These are phyloP conservation scores for Hiodon tergisus DNA, from an alignment of 2,113 vertebrate species.

Conservation along the genomic window DNA sequence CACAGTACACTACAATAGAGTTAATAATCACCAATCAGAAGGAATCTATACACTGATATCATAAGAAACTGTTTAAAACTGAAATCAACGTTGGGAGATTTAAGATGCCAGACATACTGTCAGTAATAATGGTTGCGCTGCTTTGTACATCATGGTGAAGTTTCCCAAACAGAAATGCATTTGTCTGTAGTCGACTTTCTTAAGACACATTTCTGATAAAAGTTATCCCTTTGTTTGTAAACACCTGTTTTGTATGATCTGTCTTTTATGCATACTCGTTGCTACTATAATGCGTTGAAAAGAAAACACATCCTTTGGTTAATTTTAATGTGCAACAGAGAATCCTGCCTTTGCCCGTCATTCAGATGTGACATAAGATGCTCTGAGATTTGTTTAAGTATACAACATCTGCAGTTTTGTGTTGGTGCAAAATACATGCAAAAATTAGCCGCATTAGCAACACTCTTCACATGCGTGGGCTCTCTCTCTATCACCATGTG, in stretches of 20 bases:
- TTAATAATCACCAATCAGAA: not conserved
- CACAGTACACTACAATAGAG: not conserved
- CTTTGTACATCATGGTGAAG: conserved; percentile 29
- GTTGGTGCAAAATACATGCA: not conserved
- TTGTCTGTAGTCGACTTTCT: conserved; percentile 44
- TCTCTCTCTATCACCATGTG: not conserved
- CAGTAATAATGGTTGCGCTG: conserved; percentile 15
- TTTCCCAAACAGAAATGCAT: conserved; percentile 12
- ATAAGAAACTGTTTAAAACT: not conserved
- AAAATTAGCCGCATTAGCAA: too few species aligned
- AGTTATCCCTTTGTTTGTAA: conserved; percentile 34
- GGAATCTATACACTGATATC: not conserved
- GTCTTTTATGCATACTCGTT: conserved; percentile 34
- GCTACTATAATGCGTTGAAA: not conserved
- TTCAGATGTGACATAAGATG: conserved; percentile 15
- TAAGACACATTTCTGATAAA: conserved; percentile 52
- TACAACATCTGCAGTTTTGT: not conserved
- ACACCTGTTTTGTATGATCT: conserved; percentile 43
- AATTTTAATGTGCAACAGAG: conserved; percentile 41
- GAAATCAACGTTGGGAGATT: not conserved
- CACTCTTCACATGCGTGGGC: too few species aligned
- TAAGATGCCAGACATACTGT: too few species aligned
- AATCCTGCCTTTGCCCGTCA: conserved; percentile 37
- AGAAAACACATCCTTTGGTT: conserved; percentile 9
- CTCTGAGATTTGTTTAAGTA: conserved; percentile 8